Evolutionary conservation across 1,140 invertebrate species (phyloP).

Genomic region (Dufourea novaeangliae): DNA sequence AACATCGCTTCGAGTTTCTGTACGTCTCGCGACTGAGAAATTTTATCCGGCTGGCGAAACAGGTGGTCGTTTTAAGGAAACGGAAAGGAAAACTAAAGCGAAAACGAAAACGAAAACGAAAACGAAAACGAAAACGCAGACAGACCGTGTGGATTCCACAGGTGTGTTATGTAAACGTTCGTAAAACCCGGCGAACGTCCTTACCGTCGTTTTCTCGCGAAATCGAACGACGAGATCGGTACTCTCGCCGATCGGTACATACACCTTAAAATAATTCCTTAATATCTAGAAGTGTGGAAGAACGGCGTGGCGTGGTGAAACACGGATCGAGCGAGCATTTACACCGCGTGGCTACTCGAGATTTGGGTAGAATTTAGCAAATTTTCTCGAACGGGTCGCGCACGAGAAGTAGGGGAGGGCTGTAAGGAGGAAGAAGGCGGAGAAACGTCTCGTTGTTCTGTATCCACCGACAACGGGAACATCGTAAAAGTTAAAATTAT

Average conservation of each 20-base stretch:
- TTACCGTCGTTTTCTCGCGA: too few species aligned
- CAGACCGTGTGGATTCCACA: background rate
- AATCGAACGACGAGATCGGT: too few species aligned
- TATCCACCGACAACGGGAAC: background rate
- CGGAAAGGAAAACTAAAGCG: background rate
- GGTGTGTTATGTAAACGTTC: background rate
- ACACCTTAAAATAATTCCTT: too few species aligned
- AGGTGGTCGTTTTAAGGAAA: background rate
- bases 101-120: background rate
- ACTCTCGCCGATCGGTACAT: background rate
- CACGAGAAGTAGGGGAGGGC: background rate
- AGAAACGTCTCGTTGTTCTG: background rate
- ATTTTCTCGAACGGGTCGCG: background rate
- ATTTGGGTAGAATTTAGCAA: background rate
- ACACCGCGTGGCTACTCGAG: too few species aligned
- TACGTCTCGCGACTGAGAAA: background rate
- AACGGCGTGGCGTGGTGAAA: too few species aligned
- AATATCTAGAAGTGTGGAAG: too few species aligned
- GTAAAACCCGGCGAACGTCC: background rate
- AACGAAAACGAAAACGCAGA: background rate
- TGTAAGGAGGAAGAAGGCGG: background rate
- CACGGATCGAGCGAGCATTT: too few species aligned
- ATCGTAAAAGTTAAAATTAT: constrained; percentile 60
- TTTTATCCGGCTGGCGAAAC: background rate
- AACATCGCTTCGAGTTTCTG: background rate